phyloP scores from a whole-genome alignment of 2,797 vertebrate species.

The Coregonus ussuriensis region DNA sequence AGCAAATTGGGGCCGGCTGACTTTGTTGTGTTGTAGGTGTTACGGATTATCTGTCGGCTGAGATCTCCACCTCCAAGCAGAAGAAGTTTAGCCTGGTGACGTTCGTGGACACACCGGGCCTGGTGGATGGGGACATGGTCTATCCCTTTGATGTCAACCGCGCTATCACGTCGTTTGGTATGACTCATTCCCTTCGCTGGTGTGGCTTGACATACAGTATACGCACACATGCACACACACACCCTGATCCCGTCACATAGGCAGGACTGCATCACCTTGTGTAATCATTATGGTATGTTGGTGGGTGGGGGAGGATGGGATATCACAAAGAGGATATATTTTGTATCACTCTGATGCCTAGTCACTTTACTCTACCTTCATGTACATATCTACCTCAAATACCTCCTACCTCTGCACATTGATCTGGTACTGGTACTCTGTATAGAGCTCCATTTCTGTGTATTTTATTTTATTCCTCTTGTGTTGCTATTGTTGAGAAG shows the following conservation, averaged over 20 bases:
- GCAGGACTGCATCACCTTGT: neutral
- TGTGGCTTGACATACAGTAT: neutral
- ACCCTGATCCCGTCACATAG: neutral
- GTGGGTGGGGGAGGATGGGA: neutral
- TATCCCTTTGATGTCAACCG: slow-evolving; percentile 81
- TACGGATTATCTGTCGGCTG: slow-evolving; percentile 76
- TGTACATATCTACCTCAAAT: too few relatives aligned
- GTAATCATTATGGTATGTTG: neutral
- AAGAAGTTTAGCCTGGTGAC: slow-evolving; percentile 84
- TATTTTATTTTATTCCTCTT: too few relatives aligned
- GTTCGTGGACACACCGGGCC: slow-evolving; percentile 81
- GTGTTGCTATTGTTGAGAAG: too few relatives aligned
- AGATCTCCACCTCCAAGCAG: slow-evolving; percentile 83
- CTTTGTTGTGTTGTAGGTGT: slow-evolving; percentile 66
- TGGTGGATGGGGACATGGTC: slow-evolving; percentile 83
- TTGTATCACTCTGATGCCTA: too few relatives aligned
- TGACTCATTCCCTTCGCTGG: neutral
- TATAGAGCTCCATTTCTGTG: too few relatives aligned
- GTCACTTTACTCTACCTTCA: too few relatives aligned
- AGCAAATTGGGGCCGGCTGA: neutral
- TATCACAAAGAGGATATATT: neutral
- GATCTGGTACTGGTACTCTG: too few relatives aligned
- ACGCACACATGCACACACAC: neutral
- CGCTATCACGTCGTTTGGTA: slow-evolving; percentile 80
- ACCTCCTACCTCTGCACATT: too few relatives aligned